phyloP scores from a whole-genome alignment of 1,140 invertebrate genomes.

The Anoplophora glabripennis region DNA sequence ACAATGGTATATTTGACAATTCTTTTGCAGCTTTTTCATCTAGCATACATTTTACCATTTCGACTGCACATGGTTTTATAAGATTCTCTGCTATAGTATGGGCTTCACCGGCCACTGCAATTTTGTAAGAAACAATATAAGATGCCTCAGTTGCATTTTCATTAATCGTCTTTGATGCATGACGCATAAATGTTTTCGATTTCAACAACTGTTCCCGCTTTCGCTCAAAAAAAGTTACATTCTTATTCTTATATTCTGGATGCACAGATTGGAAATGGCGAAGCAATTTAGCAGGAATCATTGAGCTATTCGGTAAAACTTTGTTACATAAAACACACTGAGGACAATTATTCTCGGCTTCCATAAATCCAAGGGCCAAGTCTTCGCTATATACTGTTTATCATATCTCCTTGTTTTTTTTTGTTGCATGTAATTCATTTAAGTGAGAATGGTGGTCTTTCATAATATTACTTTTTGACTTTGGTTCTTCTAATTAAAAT shows the following conservation, averaged over 20 bases:
- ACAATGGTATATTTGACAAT: constrained; percentile 13
- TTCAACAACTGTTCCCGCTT: constrained; percentile 12
- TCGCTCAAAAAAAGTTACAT: constrained; percentile 3
- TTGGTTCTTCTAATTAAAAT: no score
- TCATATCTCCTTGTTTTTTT: constrained; percentile 1
- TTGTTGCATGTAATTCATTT: not conserved
- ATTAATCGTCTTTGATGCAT: constrained; percentile 15
- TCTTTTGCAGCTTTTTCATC: constrained; percentile 19
- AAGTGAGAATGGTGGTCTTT: no score
- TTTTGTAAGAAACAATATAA: constrained; percentile 13
- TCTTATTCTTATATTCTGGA: constrained; percentile 16
- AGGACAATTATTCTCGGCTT: not conserved
- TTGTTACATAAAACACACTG: constrained; percentile 11
- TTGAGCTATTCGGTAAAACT: constrained; percentile 21
- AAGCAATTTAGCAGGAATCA: constrained; percentile 15
- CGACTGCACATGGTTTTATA: constrained; percentile 11
- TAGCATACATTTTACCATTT: constrained; percentile 15
- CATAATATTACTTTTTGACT: no score
- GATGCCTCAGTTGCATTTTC: constrained; percentile 22
- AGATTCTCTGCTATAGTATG: constrained; percentile 18
- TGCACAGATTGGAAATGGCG: constrained; percentile 15
- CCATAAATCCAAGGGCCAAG: not conserved
- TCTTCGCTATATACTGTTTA: not conserved
- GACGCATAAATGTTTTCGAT: constrained; percentile 14
- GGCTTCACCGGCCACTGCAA: constrained; percentile 14